A percentile compares a stretch with the other conserved stretches of the same genome.
These are phyloP conservation scores for Calameuta pallipes DNA, from an alignment of 2,888 invertebrate genomes.

Conservation along the genomic window DNA sequence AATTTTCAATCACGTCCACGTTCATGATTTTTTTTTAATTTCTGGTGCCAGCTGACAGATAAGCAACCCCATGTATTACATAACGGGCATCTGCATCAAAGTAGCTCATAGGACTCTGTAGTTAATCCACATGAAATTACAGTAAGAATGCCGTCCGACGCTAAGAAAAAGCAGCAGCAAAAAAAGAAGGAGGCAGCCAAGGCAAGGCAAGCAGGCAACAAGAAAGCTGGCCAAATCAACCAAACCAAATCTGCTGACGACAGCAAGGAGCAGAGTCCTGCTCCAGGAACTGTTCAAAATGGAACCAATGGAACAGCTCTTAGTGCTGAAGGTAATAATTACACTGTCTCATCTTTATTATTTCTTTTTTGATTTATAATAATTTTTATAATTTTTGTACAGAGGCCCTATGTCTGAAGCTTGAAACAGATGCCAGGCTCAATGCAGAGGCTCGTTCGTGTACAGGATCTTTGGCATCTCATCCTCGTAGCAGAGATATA, in stretches of 20 bases:
- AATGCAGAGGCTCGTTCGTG: conserved; percentile 94
- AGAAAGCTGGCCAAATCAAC: conserved; percentile 47
- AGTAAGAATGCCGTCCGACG: conserved; percentile 93
- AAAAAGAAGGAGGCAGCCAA: conserved; percentile 96
- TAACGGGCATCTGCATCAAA: background rate
- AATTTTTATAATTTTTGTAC: conserved; percentile 44
- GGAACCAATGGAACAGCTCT: conserved; percentile 69
- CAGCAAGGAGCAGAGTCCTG: conserved; percentile 70
- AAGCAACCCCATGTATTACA: conserved; percentile 12
- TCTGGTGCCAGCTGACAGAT: conserved; percentile 3
- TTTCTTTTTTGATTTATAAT: too few species aligned
- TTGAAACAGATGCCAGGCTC: conserved; percentile 91
- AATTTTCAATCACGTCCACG: background rate
- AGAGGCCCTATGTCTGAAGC: conserved; percentile 87
- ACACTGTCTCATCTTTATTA: background rate
- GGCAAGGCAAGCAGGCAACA: conserved; percentile 70
- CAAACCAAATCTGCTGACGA: conserved; percentile 66
- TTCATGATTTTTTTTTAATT: background rate
- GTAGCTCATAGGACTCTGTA: too few species aligned
- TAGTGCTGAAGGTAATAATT: conserved; percentile 76
- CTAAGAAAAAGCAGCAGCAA: conserved; percentile 97
- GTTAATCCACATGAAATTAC: background rate
- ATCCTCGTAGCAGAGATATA: conserved; percentile 94
- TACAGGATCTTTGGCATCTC: conserved; percentile 94
- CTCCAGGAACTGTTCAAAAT: conserved; percentile 65